Conservation (phyloP, 2,888 invertebrate species). For the Parthenolecanium corni region DNA sequence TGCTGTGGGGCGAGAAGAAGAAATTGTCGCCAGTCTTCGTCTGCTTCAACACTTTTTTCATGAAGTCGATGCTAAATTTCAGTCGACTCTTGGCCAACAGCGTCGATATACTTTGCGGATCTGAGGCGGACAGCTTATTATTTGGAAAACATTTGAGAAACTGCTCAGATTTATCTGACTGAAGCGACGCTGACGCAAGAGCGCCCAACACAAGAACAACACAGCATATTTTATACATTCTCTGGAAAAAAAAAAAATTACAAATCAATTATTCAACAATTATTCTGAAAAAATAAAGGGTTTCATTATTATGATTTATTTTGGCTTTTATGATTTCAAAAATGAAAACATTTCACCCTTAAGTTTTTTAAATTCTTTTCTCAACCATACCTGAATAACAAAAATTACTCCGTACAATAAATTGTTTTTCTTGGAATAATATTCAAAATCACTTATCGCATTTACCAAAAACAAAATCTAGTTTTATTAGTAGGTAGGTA, state of each 20-base stretch:
- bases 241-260: constrained; percentile 3
- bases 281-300: too few relatives aligned
- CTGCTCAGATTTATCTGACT: constrained; percentile 2
- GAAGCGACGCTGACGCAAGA: neutral
- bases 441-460: too few relatives aligned
- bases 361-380: too few relatives aligned
- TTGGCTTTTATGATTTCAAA: too few relatives aligned
- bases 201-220: neutral
- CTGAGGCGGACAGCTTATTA: neutral
- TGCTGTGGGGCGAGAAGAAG: constrained; percentile 79
- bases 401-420: too few relatives aligned
- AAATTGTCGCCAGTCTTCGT: constrained; percentile 44
- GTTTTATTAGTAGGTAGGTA: too few relatives aligned
- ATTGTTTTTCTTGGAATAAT: too few relatives aligned
- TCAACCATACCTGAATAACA: too few relatives aligned
- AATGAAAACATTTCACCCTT: too few relatives aligned
- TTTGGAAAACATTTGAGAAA: constrained; percentile 12
- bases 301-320: too few relatives aligned
- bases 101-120: constrained; percentile 2
- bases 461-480: too few relatives aligned
- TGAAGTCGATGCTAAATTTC: constrained; percentile 30
- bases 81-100: constrained; percentile 26
- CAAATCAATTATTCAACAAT: too few relatives aligned
- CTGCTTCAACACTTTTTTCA: constrained; percentile 27
- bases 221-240: constrained; percentile 2